phyloP scores from a whole-genome alignment of 2,888 invertebrate species.

The Cryptosula pallasiana region DNA sequence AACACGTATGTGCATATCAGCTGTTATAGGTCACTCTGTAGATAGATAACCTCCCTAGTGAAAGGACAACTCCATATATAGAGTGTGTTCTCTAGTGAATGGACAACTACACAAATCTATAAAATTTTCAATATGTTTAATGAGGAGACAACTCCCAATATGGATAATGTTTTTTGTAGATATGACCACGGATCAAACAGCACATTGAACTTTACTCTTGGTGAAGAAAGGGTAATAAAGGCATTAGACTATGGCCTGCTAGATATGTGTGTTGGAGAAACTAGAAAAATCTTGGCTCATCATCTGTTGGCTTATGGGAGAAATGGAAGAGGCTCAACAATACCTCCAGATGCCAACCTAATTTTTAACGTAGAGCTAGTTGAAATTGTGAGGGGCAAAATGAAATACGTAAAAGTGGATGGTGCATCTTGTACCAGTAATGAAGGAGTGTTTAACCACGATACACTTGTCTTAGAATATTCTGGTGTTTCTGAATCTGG shows the following conservation, averaged over 20 bases:
- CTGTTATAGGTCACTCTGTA: no score
- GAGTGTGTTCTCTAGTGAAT: no score
- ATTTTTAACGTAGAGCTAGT: constrained; percentile 15
- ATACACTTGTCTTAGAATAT: constrained; percentile 1
- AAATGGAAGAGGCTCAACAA: background rate
- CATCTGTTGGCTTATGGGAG: constrained; percentile 1
- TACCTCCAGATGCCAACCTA: background rate
- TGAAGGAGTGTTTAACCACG: background rate
- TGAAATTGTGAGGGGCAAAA: constrained; percentile 6
- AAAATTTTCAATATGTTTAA: no score
- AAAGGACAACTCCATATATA: no score
- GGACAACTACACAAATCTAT: no score
- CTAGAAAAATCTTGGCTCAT: background rate
- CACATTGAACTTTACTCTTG: constrained; percentile 11
- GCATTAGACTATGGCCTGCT: constrained; percentile 9
- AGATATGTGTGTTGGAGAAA: constrained; percentile 23
- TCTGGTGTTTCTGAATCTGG: constrained; percentile 6
- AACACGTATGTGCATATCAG: constrained; percentile 14
- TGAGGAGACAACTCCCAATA: no score
- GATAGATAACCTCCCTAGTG: no score
- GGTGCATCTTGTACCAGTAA: background rate
- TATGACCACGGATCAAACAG: background rate
- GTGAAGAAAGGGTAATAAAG: background rate
- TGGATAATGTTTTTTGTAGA: no score
- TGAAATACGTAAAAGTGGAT: constrained; percentile 6